Evolutionary conservation across 37 sponge, comb jelly and placozoan genomes (phyloP).

Genomic region (Amphimedon queenslandica): DNA sequence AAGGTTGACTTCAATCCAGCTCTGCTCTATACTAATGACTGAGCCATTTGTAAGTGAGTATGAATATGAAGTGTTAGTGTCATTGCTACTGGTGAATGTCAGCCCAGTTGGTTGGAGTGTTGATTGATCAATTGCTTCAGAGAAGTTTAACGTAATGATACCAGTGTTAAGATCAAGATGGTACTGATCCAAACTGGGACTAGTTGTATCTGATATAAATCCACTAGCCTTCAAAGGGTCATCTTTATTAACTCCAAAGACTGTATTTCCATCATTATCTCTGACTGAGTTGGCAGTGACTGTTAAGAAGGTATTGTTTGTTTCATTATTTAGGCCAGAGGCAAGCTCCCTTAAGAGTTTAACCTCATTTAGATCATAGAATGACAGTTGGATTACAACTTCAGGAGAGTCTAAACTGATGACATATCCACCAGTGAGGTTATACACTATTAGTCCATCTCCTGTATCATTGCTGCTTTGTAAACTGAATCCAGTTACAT

Average conservation of each 20-base stretch:
- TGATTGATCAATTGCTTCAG: constrained; percentile 72
- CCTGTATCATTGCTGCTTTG: constrained; percentile 13
- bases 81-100: constrained; percentile 14
- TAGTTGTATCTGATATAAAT: constrained; percentile 63
- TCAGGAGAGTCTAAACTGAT: constrained; percentile 47
- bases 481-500: constrained; percentile 48
- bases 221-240: constrained; percentile 21
- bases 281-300: constrained; percentile 37
- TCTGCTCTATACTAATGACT: constrained; percentile 36
- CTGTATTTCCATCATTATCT: constrained; percentile 67
- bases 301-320: constrained; percentile 53
- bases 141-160: constrained; percentile 56
- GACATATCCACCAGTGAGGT: constrained; percentile 56
- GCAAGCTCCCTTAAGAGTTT: constrained; percentile 43
- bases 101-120: constrained; percentile 49
- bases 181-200: constrained; percentile 51
- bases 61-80: constrained; percentile 20
- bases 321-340: constrained; percentile 38
- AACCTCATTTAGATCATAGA: constrained; percentile 63
- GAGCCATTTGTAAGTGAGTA: constrained; percentile 50
- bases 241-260: constrained; percentile 15
- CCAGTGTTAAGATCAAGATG: constrained; percentile 70
- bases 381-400: constrained; percentile 39
- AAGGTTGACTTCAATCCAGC: constrained; percentile 39
- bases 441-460: constrained; percentile 28